Evolutionary conservation across 2,888 invertebrate species (phyloP), one percentile per base, ranked within the genome.

Genomic region (Cenopis cana): DNA sequence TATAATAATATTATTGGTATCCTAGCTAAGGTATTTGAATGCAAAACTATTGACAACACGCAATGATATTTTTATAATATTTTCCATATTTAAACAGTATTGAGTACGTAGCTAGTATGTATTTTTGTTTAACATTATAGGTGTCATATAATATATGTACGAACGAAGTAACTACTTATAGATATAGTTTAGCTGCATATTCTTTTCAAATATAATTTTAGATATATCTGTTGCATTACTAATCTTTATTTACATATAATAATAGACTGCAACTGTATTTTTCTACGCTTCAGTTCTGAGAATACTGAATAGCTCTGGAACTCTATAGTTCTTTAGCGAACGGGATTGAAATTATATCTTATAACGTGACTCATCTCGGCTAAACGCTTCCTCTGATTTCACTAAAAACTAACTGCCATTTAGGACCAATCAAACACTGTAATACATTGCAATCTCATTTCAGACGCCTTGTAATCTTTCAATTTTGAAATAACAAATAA

Each of bases 401-500:
- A 59, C 46, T 68, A 70, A 76, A 77, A 74, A 71, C 33, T 64
- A 70, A 65, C 64, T 55, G 60, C 55, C 56, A 71, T 67, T 72
- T 67, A 33, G 41, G 24, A 24, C 56, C 67, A 62, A 67, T 69
- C 36, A 69, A 61, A 68, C 36, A 57, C 74, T 82, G 38, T 54
- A 83, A 82, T 81, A 81, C 76, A 77, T 80, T 75, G 76, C 82
- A 85, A 87, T 85, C 79, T 81, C 73, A 78, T 82, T 81, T 76
- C 78, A 69, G 68, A 75, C 68, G 79, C 79, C 82, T 85, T 84
- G 77, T 86, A 88, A 89, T 87, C 84, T 85, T 87, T 86, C 84
- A 87, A 86, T 88, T 88, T 85, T 75, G 79, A 70, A 77, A 83
- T 79, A 83, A 80, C 82, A 87, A 86, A 86, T 83, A 83, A 89